Evolutionary conservation across 2,113 vertebrate genomes (phyloP).

Genomic region (Thalassoma bifasciatum): DNA sequence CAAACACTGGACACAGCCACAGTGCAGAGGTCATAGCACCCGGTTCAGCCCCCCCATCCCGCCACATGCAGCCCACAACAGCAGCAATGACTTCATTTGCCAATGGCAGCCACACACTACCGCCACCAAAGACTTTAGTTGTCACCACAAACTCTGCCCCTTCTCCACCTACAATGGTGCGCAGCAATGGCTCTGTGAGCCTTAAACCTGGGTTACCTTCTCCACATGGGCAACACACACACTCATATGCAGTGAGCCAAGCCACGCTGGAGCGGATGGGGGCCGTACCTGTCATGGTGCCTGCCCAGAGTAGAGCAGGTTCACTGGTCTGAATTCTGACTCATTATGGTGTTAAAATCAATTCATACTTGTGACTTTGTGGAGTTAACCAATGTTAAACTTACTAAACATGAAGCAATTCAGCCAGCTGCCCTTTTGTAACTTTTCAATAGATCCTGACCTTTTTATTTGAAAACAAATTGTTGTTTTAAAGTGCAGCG

Average conservation of each 20-base stretch:
- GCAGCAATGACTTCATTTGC: slow-evolving; percentile 55
- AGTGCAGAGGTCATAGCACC: slow-evolving; percentile 53
- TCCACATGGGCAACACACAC: slow-evolving; percentile 86
- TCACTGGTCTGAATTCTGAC: slow-evolving; percentile 89
- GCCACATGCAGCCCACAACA: slow-evolving; percentile 58
- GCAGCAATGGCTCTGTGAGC: slow-evolving; percentile 90
- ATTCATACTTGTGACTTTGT: slow-evolving; percentile 32
- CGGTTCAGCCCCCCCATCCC: slow-evolving; percentile 65
- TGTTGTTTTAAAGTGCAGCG: slow-evolving; percentile 66
- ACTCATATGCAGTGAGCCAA: slow-evolving; percentile 92
- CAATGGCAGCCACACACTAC: slow-evolving; percentile 89
- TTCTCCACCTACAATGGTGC: slow-evolving; percentile 85
- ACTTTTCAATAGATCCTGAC: slow-evolving; percentile 59
- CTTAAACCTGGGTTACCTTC: slow-evolving; percentile 85
- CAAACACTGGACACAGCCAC: slow-evolving; percentile 59
- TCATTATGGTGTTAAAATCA: slow-evolving; percentile 22
- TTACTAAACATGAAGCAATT: slow-evolving; percentile 63
- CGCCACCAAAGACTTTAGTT: slow-evolving; percentile 94
- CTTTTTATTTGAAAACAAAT: slow-evolving; percentile 53
- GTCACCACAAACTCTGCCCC: slow-evolving; percentile 94
- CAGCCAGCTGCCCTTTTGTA: slow-evolving; percentile 69
- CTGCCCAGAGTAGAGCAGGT: slow-evolving; percentile 94
- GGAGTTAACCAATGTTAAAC: slow-evolving; percentile 26
- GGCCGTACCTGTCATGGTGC: slow-evolving; percentile 96
- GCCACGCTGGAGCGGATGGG: slow-evolving; percentile 94